Conservation (phyloP, 2,888 invertebrate species). For the Pachliopta kotzebuea region DNA sequence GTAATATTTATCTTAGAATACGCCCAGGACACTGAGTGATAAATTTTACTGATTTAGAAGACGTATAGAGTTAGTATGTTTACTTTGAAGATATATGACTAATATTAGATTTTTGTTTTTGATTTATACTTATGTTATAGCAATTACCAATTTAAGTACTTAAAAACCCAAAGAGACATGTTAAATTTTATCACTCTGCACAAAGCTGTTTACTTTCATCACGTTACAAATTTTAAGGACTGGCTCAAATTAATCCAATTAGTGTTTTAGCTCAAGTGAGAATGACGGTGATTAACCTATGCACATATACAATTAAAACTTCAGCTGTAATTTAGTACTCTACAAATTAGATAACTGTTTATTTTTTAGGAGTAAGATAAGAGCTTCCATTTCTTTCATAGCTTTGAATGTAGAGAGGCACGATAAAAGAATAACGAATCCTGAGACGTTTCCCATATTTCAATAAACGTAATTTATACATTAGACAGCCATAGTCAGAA, state of each 20-base stretch:
- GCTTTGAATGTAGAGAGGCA: neutral
- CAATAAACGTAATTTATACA: neutral
- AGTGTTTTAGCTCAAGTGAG: conserved; percentile 1
- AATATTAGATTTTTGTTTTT: too few species aligned
- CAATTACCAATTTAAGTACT: neutral
- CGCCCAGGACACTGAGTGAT: too few species aligned
- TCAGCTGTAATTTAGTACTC: neutral
- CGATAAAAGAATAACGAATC: neutral
- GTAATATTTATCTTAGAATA: too few species aligned
- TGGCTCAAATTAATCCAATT: conserved; percentile 20
- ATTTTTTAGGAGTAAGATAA: neutral
- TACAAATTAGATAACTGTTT: neutral
- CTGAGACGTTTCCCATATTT: neutral
- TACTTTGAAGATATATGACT: too few species aligned
- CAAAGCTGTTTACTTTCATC: neutral
- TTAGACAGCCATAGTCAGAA: too few species aligned
- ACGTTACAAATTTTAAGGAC: neutral
- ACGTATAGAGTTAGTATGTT: too few species aligned
- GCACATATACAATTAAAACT: conserved; percentile 1
- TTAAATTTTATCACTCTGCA: neutral
- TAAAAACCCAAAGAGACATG: too few species aligned
- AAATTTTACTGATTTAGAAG: neutral
- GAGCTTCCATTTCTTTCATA: too few species aligned
- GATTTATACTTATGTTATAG: neutral
- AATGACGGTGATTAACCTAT: conserved; percentile 2